Evolutionary conservation across 2,888 invertebrate species (phyloP), one percentile per base, ranked within the genome.

Genomic region (Caenorhabditis becei): DNA sequence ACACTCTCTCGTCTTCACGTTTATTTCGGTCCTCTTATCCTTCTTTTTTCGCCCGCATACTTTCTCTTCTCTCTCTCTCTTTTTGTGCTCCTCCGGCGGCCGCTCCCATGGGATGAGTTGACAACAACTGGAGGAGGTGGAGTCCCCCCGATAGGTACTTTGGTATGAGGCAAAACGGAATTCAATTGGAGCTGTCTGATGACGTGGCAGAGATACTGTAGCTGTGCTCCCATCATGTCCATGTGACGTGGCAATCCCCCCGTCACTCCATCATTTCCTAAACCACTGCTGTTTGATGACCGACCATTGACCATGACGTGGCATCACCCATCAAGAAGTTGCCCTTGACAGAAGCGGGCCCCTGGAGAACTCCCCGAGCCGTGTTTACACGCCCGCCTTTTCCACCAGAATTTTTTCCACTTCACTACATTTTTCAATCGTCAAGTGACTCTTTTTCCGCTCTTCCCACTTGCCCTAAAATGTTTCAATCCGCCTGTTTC

Each of bases 21-120:
- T 70, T 80, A 62, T 80, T 74, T 70, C 75, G 49, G 66, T 70
- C 59, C 44, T 41, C 35, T 58, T 77, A 37, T 71, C 63, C 51
- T 61, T 37, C 54, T 56, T 61, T 51, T 65, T 71, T 59, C 58
- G 26, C 62, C 53, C 70, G 35, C 58, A 58, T 59, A 59, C 62
- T 69, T 67, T 63, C 75, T 69, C 69, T 62, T 58, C n/a, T 47
- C 47, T 47, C 47, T 18, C 18, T 47, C 41, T 37, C 41, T 74
- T 44, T 74, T 69, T 56, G 62, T 59, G 28, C 44, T 16, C 47
- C 54, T 35, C 35, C 35, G 35, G 35, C 35, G 35, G 47, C 47
- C 14, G 53, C 59, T 75, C 75, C 53, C 74, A 32, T 49, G 59
- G 62, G 65, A 65, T 66, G 71, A 72, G 71, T 72, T 72, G 71